Percentiles rank a stretch among this genome's conserved stretches.
phyloP scores from a whole-genome alignment of 2,797 vertebrate species.

The Merluccius polli region DNA sequence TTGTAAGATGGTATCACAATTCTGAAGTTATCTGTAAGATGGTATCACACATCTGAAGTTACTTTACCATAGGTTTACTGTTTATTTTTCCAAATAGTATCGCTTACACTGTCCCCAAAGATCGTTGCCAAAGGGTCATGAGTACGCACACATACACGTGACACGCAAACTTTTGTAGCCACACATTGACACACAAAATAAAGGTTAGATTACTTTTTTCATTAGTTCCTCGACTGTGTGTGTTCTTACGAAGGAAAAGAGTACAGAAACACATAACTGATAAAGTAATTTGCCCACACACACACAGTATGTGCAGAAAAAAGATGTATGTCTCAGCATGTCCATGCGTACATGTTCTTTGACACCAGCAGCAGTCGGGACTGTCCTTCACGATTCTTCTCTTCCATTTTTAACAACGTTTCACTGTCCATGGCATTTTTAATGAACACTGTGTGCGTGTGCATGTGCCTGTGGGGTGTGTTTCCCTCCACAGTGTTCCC shows the following conservation, averaged over 20 bases:
- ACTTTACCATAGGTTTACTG: too few species aligned
- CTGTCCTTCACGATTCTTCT: neutral
- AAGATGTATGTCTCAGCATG: neutral
- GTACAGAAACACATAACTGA: neutral
- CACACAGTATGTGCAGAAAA: neutral
- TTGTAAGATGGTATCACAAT: neutral
- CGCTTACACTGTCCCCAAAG: neutral
- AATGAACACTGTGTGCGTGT: neutral
- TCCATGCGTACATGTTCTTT: neutral
- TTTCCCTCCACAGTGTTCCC: constrained; percentile 34
- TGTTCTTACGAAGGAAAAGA: neutral
- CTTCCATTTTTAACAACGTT: neutral
- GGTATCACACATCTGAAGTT: neutral
- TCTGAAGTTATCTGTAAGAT: neutral
- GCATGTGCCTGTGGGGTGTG: neutral
- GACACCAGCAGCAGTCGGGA: neutral
- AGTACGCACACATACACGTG: neutral
- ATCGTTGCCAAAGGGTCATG: too few species aligned
- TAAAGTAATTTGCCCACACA: neutral
- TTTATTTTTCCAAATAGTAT: neutral
- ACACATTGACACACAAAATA: constrained; percentile 1
- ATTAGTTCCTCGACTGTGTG: neutral
- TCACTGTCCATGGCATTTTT: neutral
- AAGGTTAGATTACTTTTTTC: neutral
- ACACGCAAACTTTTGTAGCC: neutral